Conservation (phyloP, 2,797 vertebrate species). For the Micromesistius poutassou region DNA sequence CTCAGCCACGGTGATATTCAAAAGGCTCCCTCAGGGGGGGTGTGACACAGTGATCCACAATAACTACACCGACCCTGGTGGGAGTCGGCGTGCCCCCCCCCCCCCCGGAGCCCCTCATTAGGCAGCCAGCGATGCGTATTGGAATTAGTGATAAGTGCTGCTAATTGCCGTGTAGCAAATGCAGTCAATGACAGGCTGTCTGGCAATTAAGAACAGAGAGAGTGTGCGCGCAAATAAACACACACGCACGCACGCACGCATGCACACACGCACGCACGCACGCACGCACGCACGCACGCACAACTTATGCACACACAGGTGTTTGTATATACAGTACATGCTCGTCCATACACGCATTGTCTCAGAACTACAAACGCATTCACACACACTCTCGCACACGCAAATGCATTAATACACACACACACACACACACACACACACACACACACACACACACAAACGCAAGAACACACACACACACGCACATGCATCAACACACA, state of each 20-base stretch:
- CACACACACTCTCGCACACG: not conserved
- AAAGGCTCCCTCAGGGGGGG: slow-evolving; percentile 35
- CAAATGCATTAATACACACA: not conserved
- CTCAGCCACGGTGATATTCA: slow-evolving; percentile 4
- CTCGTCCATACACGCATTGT: no score
- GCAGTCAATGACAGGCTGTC: slow-evolving; percentile 29
- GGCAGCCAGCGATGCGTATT: slow-evolving; percentile 47
- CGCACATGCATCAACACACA: not conserved
- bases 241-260: slow-evolving; percentile 13
- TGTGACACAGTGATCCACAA: slow-evolving; percentile 39
- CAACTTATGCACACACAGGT: slow-evolving; percentile 23
- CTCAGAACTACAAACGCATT: slow-evolving; percentile 11
- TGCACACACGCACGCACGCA: slow-evolving; percentile 20
- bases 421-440: no score
- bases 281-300: slow-evolving; percentile 14
- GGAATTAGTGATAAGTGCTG: slow-evolving; percentile 59
- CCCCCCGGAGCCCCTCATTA: slow-evolving; percentile 53
- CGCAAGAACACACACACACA: not conserved
- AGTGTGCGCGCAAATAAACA: slow-evolving; percentile 29
- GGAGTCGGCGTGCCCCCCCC: slow-evolving; percentile 35
- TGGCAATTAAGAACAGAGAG: slow-evolving; percentile 29
- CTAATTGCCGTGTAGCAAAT: slow-evolving; percentile 60
- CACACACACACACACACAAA: slow-evolving; percentile 9
- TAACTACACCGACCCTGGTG: slow-evolving; percentile 43
- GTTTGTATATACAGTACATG: not conserved